Base-by-base conservation (phyloP, 2,888 invertebrate species). In the Spialia ferax region DNA sequence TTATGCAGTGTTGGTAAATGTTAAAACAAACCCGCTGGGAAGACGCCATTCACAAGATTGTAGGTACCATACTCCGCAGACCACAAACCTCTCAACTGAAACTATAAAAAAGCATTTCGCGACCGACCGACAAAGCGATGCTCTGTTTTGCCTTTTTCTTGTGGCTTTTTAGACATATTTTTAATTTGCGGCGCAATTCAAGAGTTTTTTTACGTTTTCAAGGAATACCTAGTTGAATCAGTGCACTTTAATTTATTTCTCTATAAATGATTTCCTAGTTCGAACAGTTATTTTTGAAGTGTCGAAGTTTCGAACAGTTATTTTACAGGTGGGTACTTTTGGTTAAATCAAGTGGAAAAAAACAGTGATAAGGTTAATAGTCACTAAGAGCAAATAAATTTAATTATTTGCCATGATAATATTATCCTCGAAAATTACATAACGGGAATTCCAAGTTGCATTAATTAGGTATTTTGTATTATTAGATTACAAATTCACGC, bases 81-180 rank as follows among this genome's bases (percentile, higher is more conserved):
- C 73, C 74, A 61, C 74, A 73, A 68, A 59, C 61, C 64, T 67
- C 70, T 62, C 50, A 66, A 60, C 61, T 62, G 45, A 61, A 70
- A 69, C 66, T 59, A 69, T 70, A 70, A 72, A 69, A 70, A 63
- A 72, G 69, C 52, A 65, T 63, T 62, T 63, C 60, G 67, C 66
- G 64, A 71, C 61, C 60, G 63, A 60, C 74, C 74, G 75, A 74
- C 74, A 73, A 74, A 74, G 73, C 65, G 73, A 69, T 63, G 54
- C 68, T 22, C 72, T 73, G n/a, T 72, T 72, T 72, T 72, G 54
- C 23, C 68, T 60, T 20, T 70, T 65, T 70, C 54, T 63, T 68
- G 63, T 38, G 50, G 56, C 23, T 54, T 45, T 45, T 54, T 35
- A 52, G 22, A 23, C 29, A 22, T 52, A 52, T 52, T 54, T 63